These are phyloP conservation scores for Caerostris extrusa DNA, from an alignment of 1,140 invertebrate genomes.

Conservation along the genomic window DNA sequence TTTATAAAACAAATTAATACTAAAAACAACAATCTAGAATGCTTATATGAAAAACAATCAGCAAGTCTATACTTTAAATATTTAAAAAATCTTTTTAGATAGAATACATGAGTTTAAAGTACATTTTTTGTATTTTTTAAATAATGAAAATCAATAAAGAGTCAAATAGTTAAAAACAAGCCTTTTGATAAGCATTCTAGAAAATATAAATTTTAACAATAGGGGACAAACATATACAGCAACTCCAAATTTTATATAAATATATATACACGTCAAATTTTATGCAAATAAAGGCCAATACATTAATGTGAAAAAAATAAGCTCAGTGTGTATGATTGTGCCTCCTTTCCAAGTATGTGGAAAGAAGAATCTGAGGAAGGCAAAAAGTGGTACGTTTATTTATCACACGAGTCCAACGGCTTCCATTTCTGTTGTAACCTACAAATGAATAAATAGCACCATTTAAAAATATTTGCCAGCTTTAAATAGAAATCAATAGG, in stretches of 20 bases:
- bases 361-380: slow-evolving; percentile 55
- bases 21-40: neutral
- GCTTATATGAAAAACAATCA: neutral
- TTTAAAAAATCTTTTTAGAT: neutral
- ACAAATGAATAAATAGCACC: neutral
- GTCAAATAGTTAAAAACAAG: neutral
- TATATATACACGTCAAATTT: slow-evolving; percentile 46
- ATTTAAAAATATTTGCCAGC: neutral
- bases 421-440: slow-evolving; percentile 72
- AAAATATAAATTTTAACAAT: neutral
- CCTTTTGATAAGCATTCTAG: neutral
- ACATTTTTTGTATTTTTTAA: neutral
- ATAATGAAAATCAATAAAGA: neutral
- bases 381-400: slow-evolving; percentile 54
- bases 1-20: neutral
- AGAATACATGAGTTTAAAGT: neutral
- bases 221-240: neutral
- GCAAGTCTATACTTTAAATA: neutral
- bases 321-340: slow-evolving; percentile 10
- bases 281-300: slow-evolving; percentile 7
- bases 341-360: slow-evolving; percentile 60
- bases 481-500: neutral
- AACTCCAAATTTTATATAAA: slow-evolving; percentile 15
- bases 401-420: slow-evolving; percentile 66
- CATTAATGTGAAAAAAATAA: neutral